These are phyloP conservation scores for Cassiopea andromeda DNA, from an alignment of 30 jellyfish, hydroid and myxozoan genomes.

Conservation along the genomic window DNA sequence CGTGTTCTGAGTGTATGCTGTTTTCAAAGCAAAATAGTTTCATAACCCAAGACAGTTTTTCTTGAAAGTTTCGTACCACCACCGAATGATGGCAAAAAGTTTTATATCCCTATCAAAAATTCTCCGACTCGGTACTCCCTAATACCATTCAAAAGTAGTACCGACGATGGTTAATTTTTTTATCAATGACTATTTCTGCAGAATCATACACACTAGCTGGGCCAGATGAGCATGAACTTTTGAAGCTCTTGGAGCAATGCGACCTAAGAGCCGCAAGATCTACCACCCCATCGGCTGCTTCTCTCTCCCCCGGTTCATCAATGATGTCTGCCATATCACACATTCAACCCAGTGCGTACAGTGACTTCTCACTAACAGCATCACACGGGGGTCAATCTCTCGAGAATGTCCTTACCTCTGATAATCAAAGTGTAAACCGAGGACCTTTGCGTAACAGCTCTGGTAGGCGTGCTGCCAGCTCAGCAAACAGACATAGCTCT, in stretches of 20 bases:
- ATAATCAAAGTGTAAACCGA: slow-evolving; percentile 15
- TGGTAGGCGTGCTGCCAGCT: slow-evolving; percentile 39
- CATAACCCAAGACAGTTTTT: no score
- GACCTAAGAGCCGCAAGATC: slow-evolving; percentile 91
- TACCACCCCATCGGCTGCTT: slow-evolving; percentile 88
- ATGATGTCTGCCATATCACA: slow-evolving; percentile 60
- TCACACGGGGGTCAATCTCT: slow-evolving; percentile 69
- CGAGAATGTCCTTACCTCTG: slow-evolving; percentile 54
- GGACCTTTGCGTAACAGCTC: slow-evolving; percentile 67
- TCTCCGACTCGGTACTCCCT: no score
- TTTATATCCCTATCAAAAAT: no score
- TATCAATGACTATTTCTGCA: background rate
- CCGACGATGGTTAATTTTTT: no score
- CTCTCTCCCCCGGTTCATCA: slow-evolving; percentile 80
- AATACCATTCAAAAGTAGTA: no score
- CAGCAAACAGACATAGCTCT: slow-evolving; percentile 43
- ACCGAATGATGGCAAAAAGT: no score
- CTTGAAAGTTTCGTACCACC: no score
- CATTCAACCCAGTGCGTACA: slow-evolving; percentile 53
- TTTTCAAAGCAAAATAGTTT: no score
- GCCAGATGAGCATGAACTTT: slow-evolving; percentile 84
- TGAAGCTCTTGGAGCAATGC: slow-evolving; percentile 87
- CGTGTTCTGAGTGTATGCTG: no score
- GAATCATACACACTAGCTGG: slow-evolving; percentile 80
- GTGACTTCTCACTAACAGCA: slow-evolving; percentile 51